Evolutionary conservation across 35 echinoderm and acorn worm genomes (phyloP).

Genomic region (Diadema setosum): DNA sequence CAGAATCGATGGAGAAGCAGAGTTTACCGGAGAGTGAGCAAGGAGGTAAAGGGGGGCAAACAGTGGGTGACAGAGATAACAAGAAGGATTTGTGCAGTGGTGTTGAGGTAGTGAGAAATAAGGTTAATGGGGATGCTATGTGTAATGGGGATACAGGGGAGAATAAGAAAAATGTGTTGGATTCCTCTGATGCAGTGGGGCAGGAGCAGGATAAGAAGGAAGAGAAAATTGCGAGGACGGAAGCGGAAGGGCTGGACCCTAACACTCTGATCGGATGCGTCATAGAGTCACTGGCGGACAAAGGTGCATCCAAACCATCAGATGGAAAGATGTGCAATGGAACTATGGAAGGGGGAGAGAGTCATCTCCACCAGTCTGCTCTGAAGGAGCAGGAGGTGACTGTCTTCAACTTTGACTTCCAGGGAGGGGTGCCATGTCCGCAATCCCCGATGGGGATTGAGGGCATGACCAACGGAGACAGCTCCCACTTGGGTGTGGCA

Average conservation of each 20-base stretch:
- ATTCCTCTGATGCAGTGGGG: not conserved
- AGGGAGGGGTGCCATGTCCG: not conserved
- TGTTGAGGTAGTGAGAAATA: not conserved
- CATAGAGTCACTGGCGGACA: not conserved
- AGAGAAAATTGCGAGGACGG: not conserved
- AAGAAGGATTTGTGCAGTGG: not conserved
- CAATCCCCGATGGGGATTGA: not conserved
- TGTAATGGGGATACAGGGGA: not conserved
- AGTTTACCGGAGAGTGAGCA: too few relatives aligned
- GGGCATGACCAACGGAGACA: not conserved
- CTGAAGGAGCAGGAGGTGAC: not conserved
- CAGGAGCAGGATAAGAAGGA: not conserved
- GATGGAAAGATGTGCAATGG: not conserved
- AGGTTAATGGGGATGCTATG: not conserved
- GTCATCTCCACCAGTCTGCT: not conserved
- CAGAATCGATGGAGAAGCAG: not conserved
- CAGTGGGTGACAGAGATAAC: too few relatives aligned
- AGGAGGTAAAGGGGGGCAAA: not conserved
- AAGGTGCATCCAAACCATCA: not conserved
- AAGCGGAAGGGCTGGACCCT: not conserved
- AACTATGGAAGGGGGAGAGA: not conserved
- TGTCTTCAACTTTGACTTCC: constrained; percentile 1
- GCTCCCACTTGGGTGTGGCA: not conserved
- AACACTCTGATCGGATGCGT: not conserved
- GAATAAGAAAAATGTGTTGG: not conserved